phyloP scores from a whole-genome alignment of 2,888 invertebrate genomes.

The Platerodrilus igneus region DNA sequence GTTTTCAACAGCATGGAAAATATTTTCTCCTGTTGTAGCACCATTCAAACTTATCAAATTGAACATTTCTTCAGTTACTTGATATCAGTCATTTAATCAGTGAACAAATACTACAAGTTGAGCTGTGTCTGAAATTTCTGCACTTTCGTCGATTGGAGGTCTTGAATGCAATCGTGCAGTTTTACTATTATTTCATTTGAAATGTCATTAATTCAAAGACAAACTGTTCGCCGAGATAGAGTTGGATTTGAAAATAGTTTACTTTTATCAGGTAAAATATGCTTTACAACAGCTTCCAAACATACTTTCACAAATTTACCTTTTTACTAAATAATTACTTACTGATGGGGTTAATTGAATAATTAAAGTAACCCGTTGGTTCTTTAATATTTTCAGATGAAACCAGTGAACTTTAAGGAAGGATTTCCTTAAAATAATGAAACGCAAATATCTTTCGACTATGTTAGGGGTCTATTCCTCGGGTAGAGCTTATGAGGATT shows the following conservation, averaged over 20 bases:
- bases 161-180: conserved; percentile 15
- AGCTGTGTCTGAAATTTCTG: conserved; percentile 14
- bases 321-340: too few species aligned
- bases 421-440: too few species aligned
- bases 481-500: too few species aligned
- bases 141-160: conserved; percentile 19
- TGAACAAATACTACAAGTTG: conserved; percentile 14
- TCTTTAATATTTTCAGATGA: too few species aligned
- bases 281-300: conserved; percentile 20
- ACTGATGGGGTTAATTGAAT: too few species aligned
- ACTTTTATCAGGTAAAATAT: conserved; percentile 21
- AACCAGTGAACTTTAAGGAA: too few species aligned
- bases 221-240: conserved; percentile 21
- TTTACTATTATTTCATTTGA: conserved; percentile 14
- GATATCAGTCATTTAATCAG: conserved; percentile 12
- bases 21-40: conserved; percentile 23
- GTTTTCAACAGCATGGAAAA: conserved; percentile 18
- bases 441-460: too few species aligned
- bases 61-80: conserved; percentile 18
- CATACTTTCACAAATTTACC: conserved; percentile 23
- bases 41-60: conserved; percentile 19
- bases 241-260: conserved; percentile 20
- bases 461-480: too few species aligned
- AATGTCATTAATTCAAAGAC: conserved; percentile 23
- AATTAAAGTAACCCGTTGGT: too few species aligned